These are phyloP conservation scores for Nemotelus pantherinus DNA, from an alignment of 2,888 invertebrate species.

Conservation along the genomic window DNA sequence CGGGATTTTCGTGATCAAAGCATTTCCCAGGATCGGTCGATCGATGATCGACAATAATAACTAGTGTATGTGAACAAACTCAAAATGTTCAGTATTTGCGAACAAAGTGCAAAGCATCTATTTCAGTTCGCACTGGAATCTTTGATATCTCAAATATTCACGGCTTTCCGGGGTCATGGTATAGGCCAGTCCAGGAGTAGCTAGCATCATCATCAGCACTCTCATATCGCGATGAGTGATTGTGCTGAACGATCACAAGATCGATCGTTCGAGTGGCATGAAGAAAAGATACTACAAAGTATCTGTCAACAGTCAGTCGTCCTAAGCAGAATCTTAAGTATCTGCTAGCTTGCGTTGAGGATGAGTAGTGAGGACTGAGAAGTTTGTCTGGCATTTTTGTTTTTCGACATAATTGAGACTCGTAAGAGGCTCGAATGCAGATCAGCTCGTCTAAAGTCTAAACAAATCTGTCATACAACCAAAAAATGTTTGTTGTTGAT, in stretches of 20 bases:
- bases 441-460: constrained; percentile 4
- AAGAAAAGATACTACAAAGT: constrained; percentile 22
- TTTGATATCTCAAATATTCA: constrained; percentile 6
- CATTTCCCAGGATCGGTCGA: constrained; percentile 14
- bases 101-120: not conserved
- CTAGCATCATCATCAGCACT: not conserved
- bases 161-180: constrained; percentile 20
- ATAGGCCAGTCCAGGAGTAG: not conserved
- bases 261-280: not conserved
- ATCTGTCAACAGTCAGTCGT: constrained; percentile 10
- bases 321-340: constrained; percentile 9
- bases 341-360: not conserved
- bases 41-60: not conserved
- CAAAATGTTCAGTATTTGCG: constrained; percentile 1
- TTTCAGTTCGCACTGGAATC: not conserved
- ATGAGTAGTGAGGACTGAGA: not conserved
- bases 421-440: constrained; percentile 3
- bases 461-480: constrained; percentile 21
- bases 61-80: constrained; percentile 2
- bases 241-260: constrained; percentile 7
- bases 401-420: constrained; percentile 2
- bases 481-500: constrained; percentile 40
- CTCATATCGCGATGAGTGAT: constrained; percentile 5
- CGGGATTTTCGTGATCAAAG: constrained; percentile 6
- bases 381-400: not conserved